Conservation (phyloP, 2,888 invertebrate genomes). For the Tetranychus piercei region DNA sequence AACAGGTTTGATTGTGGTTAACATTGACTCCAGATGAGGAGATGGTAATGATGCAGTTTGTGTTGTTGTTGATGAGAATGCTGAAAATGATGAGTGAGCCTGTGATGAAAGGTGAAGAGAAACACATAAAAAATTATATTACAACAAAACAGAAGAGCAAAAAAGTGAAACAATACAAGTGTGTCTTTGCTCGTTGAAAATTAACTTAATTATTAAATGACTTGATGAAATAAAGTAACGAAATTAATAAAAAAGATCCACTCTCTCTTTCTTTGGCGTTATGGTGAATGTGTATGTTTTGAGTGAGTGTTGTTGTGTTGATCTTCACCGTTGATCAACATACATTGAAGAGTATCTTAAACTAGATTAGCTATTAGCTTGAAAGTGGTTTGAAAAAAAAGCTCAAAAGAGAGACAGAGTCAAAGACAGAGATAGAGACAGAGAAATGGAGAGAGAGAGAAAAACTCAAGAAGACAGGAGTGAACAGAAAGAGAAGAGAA, state of each 20-base stretch:
- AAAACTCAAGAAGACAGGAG: background rate
- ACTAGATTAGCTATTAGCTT: background rate
- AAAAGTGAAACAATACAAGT: background rate
- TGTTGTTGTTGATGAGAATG: background rate
- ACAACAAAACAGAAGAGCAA: background rate
- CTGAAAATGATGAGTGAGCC: background rate
- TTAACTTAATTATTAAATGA: background rate
- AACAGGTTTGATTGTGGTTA: background rate
- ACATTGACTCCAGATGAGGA: background rate
- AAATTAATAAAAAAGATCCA: background rate
- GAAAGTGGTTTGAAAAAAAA: background rate
- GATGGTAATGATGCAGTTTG: background rate
- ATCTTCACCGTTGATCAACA: slow-evolving; percentile 1
- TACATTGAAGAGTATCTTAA: background rate
- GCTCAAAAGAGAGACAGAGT: background rate
- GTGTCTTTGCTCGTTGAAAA: background rate
- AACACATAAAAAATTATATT: background rate
- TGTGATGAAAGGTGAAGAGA: background rate
- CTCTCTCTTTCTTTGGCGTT: background rate
- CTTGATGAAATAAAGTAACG: background rate
- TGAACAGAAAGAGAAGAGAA: background rate
- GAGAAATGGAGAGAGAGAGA: background rate
- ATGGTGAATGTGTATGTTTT: background rate
- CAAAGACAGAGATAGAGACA: background rate
- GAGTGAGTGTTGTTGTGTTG: background rate